Conservation (phyloP, 2,888 invertebrate genomes). For the Amphipyra berbera region DNA sequence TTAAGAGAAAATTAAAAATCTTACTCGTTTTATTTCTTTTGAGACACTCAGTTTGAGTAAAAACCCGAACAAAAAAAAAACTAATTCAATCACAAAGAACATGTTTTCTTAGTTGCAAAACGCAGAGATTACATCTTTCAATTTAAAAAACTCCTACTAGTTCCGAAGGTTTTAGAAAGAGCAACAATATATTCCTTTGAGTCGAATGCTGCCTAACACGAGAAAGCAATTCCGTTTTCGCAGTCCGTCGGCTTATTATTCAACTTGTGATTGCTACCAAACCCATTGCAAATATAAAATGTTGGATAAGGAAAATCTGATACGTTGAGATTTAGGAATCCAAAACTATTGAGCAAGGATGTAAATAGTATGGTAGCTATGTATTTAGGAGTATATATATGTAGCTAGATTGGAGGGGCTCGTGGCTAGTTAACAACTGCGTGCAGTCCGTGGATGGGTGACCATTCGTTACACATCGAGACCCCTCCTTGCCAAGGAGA, state of each 20-base stretch:
- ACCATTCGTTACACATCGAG: too few species aligned
- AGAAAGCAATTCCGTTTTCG: conserved; percentile 60
- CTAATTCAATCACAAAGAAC: conserved; percentile 28
- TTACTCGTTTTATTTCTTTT: conserved; percentile 1
- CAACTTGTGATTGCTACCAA: conserved; percentile 51
- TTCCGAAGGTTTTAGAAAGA: conserved; percentile 51
- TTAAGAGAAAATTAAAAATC: neutral
- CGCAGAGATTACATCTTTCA: conserved; percentile 78
- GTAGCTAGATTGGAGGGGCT: too few species aligned
- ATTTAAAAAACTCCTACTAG: conserved; percentile 71
- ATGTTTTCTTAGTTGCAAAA: conserved; percentile 50
- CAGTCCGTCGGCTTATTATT: conserved; percentile 55
- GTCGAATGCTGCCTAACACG: conserved; percentile 44
- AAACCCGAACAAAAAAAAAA: conserved; percentile 56
- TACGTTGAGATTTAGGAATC: conserved; percentile 12
- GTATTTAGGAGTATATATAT: too few species aligned
- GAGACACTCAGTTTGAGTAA: conserved; percentile 17
- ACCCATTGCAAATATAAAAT: conserved; percentile 42
- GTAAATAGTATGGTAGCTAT: neutral
- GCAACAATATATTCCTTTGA: conserved; percentile 56
- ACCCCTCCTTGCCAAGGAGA: too few species aligned
- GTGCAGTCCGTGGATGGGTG: too few species aligned
- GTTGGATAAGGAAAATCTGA: conserved; percentile 19
- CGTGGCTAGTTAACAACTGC: too few species aligned
- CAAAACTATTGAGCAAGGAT: conserved; percentile 2